These are phyloP conservation scores for Yponomeuta plumbellus DNA, from an alignment of 2,888 invertebrate genomes.

Conservation along the genomic window DNA sequence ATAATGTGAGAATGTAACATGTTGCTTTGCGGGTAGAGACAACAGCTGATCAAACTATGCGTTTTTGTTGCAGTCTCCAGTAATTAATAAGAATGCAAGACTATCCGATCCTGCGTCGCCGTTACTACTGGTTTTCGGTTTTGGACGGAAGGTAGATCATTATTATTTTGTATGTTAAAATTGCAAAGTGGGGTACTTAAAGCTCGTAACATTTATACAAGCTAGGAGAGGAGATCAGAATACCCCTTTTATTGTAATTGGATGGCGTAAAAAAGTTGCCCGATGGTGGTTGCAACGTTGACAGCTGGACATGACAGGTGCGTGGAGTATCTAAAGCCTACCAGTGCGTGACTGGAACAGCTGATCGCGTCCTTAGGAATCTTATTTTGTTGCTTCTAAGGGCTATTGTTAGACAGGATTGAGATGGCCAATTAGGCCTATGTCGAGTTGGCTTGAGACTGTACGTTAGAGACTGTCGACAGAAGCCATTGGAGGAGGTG, in stretches of 20 bases:
- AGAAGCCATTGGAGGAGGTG: not conserved
- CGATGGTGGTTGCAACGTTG: not conserved
- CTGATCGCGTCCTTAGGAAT: not conserved
- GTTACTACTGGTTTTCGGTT: too few relatives aligned
- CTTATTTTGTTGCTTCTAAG: not conserved
- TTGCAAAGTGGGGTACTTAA: too few relatives aligned
- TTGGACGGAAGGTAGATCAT: too few relatives aligned
- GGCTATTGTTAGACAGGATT: not conserved
- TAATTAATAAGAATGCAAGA: too few relatives aligned
- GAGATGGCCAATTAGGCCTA: not conserved
- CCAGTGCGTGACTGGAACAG: constrained; percentile 1
- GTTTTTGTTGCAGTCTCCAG: too few relatives aligned
- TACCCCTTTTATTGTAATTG: not conserved
- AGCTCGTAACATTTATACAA: too few relatives aligned
- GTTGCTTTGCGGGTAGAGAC: too few relatives aligned
- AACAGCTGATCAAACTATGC: too few relatives aligned
- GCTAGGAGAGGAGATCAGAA: not conserved
- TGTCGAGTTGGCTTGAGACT: not conserved
- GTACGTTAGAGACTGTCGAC: not conserved
- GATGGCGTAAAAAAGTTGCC: not conserved
- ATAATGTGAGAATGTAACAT: too few relatives aligned
- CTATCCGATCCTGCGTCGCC: too few relatives aligned
- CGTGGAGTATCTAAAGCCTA: not conserved
- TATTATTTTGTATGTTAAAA: too few relatives aligned
- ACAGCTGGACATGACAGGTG: not conserved